Conservation (phyloP, 2,888 invertebrate genomes). For the Athalia rosae region DNA sequence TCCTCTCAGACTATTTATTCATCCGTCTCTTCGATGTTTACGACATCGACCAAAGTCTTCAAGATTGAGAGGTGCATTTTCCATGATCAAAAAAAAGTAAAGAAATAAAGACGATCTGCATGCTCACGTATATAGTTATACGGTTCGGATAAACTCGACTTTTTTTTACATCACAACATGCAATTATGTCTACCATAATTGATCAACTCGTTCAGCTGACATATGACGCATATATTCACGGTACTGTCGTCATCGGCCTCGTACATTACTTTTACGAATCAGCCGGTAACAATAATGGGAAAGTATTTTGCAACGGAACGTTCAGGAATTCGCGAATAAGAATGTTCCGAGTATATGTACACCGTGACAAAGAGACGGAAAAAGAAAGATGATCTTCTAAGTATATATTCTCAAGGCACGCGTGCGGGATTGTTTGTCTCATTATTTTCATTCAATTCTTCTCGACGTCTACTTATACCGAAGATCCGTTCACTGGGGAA, state of each 20-base stretch:
- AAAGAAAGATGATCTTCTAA: conserved; percentile 28
- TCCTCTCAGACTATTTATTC: no score
- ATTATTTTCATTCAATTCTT: conserved; percentile 37
- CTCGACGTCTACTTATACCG: background rate
- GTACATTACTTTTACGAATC: background rate
- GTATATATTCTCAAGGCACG: conserved; percentile 19
- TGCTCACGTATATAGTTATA: no score
- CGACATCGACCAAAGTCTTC: no score
- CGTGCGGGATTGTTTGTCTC: conserved; percentile 18
- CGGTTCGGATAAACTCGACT: no score
- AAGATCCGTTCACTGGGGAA: conserved; percentile 28
- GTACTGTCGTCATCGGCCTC: background rate
- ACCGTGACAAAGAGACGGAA: background rate
- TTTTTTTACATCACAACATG: no score
- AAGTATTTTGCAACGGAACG: conserved; percentile 4
- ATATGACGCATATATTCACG: no score
- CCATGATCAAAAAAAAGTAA: no score
- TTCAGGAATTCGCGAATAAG: conserved; percentile 21
- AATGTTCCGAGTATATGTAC: background rate
- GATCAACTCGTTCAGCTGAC: no score
- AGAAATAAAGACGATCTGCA: no score
- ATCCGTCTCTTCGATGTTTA: no score
- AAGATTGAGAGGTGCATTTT: no score
- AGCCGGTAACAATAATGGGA: conserved; percentile 11
- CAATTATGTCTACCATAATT: no score